Evolutionary conservation across 2,797 vertebrate species (phyloP).

Genomic region (Lacerta bilineata): DNA sequence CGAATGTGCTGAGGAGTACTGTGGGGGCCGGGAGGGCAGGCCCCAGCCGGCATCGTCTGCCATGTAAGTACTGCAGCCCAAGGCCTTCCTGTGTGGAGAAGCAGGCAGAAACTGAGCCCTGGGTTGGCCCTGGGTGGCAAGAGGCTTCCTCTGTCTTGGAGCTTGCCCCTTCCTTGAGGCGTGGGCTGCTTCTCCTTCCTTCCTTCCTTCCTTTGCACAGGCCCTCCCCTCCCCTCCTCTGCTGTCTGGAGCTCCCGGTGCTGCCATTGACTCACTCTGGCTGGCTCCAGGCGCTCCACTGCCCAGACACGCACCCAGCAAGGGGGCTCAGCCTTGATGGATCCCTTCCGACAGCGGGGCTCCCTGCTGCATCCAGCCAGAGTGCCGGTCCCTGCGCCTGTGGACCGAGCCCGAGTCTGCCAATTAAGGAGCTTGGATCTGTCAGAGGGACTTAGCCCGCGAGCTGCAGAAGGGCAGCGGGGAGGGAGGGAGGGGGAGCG

Average conservation of each 20-base stretch:
- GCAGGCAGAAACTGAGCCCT: accelerated
- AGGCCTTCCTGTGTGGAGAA: not conserved
- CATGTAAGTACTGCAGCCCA: conserved; percentile 86
- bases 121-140: not conserved
- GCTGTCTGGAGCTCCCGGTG: not conserved
- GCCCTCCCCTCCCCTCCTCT: no score
- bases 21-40: conserved; percentile 77
- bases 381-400: not conserved
- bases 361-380: not conserved
- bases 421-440: not conserved
- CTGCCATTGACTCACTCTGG: not conserved
- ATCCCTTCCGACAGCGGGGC: not conserved
- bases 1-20: conserved; percentile 91
- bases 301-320: not conserved
- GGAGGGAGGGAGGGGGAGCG: no score
- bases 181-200: not conserved
- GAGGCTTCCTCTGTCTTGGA: not conserved
- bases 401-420: not conserved
- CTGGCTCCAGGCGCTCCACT: not conserved
- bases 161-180: not conserved
- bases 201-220: not conserved
- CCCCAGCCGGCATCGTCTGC: conserved; percentile 78
- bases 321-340: not conserved
- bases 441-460: not conserved
- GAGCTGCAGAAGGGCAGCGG: not conserved